Conservation (phyloP, 2,797 vertebrate species). For the Vespertilio murinus region DNA sequence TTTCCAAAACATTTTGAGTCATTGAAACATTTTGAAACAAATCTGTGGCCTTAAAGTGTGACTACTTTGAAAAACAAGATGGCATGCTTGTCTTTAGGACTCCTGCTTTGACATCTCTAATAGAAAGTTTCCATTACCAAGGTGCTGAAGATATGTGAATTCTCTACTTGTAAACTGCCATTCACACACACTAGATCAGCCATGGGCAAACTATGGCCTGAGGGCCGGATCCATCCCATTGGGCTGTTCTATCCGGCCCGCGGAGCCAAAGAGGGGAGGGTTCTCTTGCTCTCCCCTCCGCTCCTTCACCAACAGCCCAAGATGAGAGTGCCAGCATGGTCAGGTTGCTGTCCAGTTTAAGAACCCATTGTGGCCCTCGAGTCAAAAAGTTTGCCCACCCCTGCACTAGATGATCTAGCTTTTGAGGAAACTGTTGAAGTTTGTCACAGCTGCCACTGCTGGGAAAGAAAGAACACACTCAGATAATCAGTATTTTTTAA, state of each 20-base stretch:
- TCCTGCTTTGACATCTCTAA: not conserved
- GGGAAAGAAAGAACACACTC: not conserved
- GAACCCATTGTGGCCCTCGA: no score
- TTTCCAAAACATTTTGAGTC: not conserved
- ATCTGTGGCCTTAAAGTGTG: not conserved
- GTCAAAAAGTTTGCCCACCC: no score
- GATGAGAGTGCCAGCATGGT: no score
- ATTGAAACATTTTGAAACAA: not conserved
- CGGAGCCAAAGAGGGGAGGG: no score
- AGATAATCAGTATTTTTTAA: not conserved
- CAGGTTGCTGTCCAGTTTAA: no score
- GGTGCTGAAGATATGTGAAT: not conserved
- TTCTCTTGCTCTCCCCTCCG: no score
- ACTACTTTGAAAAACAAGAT: not conserved
- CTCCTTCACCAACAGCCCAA: no score
- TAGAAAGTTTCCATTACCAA: not conserved
- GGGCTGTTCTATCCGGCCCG: no score
- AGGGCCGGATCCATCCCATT: no score
- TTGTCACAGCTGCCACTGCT: not conserved
- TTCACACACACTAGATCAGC: not conserved
- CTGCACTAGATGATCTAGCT: not conserved
- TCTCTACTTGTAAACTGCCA: not conserved
- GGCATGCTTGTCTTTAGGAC: not conserved
- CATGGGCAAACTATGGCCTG: no score
- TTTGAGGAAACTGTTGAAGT: not conserved